phyloP scores from a whole-genome alignment of 2,888 invertebrate species.

The Meiosimyza decipiens region DNA sequence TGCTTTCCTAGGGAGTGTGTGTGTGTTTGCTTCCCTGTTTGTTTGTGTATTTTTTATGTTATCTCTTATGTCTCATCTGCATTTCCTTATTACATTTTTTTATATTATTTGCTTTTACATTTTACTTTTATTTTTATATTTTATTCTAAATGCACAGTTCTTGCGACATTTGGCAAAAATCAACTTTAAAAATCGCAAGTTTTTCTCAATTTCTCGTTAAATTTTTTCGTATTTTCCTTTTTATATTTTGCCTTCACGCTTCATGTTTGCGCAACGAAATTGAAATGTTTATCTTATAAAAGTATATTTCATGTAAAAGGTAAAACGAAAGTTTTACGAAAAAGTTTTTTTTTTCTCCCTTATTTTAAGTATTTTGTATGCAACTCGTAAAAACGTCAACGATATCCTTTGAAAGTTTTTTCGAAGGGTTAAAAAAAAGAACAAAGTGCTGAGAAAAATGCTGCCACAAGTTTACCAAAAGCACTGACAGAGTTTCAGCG shows the following conservation, averaged over 20 bases:
- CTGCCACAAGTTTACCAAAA: too few species aligned
- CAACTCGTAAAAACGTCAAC: constrained; percentile 16
- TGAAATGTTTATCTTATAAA: background rate
- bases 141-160: background rate
- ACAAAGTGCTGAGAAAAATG: background rate
- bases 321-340: background rate
- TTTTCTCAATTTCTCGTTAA: background rate
- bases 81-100: constrained; percentile 19
- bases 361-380: background rate
- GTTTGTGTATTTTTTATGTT: background rate
- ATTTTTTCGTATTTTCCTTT: background rate
- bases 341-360: too few species aligned
- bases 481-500: too few species aligned
- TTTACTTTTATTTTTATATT: background rate
- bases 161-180: background rate
- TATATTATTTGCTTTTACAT: background rate
- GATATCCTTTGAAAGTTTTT: constrained; percentile 8
- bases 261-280: background rate
- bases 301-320: background rate
- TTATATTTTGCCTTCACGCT: background rate
- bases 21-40: background rate
- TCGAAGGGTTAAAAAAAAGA: background rate
- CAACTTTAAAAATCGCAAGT: background rate
- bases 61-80: constrained; percentile 20
- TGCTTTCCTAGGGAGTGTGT: background rate